Conservation (phyloP, 1,140 invertebrate species). For the Dryas iulia region DNA sequence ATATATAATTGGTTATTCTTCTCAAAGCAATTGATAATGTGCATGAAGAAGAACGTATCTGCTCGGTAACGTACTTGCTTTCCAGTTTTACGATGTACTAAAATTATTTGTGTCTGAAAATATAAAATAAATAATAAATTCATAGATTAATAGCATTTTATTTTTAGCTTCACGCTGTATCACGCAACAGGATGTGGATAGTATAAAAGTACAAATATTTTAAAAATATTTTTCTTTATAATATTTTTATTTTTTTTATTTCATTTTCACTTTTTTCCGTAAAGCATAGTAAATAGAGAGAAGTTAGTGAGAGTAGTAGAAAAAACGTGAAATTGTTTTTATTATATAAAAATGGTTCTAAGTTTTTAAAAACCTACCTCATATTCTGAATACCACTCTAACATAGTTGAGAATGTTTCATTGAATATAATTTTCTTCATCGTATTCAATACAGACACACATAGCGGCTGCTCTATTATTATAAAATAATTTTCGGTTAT, state of each 20-base stretch:
- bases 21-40: slow-evolving; percentile 94
- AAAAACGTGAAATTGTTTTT: not conserved
- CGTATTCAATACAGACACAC: slow-evolving; percentile 81
- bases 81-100: slow-evolving; percentile 84
- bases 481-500: slow-evolving; percentile 92
- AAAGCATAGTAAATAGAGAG: no score
- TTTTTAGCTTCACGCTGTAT: no score
- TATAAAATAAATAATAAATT: not conserved
- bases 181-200: no score
- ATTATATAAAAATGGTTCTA: no score
- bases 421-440: slow-evolving; percentile 82
- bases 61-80: slow-evolving; percentile 82
- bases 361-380: slow-evolving; percentile 74
- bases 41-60: slow-evolving; percentile 91
- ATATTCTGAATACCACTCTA: slow-evolving; percentile 87
- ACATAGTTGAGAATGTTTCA: slow-evolving; percentile 82
- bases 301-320: no score
- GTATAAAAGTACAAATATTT: no score
- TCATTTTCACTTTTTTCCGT: no score
- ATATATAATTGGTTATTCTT: slow-evolving; percentile 84
- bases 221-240: no score
- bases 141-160: no score
- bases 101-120: slow-evolving; percentile 86
- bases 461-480: slow-evolving; percentile 90
- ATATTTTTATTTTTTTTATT: no score